Conservation (phyloP, 1,140 invertebrate species). For the Eumeta japonica region DNA sequence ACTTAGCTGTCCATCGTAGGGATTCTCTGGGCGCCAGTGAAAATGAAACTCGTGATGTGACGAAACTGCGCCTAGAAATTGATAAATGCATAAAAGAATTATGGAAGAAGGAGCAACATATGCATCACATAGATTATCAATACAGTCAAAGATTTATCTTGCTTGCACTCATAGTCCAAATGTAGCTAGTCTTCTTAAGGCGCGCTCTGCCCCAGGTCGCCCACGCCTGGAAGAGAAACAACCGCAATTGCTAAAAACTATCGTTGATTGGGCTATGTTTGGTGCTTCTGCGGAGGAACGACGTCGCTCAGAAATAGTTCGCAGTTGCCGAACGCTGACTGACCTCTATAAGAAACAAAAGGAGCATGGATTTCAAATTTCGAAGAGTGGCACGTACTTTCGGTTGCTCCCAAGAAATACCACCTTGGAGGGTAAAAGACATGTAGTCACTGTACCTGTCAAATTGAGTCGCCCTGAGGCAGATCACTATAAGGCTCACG, state of each 20-base stretch:
- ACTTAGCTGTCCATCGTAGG: slow-evolving; percentile 13
- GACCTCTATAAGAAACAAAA: slow-evolving; percentile 18
- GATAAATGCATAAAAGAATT: too few species aligned
- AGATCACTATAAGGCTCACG: too few species aligned
- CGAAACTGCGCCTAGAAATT: slow-evolving; percentile 15
- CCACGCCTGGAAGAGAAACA: slow-evolving; percentile 19
- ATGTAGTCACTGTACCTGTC: too few species aligned
- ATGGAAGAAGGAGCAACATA: too few species aligned
- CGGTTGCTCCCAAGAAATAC: too few species aligned
- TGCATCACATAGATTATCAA: slow-evolving; percentile 15
- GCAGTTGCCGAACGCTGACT: slow-evolving; percentile 19
- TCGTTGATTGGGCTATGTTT: too few species aligned
- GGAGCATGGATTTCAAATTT: too few species aligned
- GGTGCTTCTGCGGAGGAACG: slow-evolving; percentile 23
- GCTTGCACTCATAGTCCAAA: slow-evolving; percentile 14
- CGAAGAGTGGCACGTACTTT: slow-evolving; percentile 13
- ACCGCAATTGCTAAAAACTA: slow-evolving; percentile 19
- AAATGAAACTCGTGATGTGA: slow-evolving; percentile 8
- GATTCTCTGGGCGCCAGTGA: too few species aligned
- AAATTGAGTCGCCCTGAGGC: too few species aligned
- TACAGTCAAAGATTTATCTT: slow-evolving; percentile 15
- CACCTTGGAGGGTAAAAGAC: too few species aligned
- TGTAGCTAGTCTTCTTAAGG: slow-evolving; percentile 15
- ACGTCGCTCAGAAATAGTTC: too few species aligned
- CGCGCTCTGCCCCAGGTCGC: slow-evolving; percentile 13